A percentile compares a stretch with the other conserved stretches of the same genome.
Evolutionary conservation across 2,113 vertebrate species (phyloP).

Genomic region (Nothoprocta pentlandii): DNA sequence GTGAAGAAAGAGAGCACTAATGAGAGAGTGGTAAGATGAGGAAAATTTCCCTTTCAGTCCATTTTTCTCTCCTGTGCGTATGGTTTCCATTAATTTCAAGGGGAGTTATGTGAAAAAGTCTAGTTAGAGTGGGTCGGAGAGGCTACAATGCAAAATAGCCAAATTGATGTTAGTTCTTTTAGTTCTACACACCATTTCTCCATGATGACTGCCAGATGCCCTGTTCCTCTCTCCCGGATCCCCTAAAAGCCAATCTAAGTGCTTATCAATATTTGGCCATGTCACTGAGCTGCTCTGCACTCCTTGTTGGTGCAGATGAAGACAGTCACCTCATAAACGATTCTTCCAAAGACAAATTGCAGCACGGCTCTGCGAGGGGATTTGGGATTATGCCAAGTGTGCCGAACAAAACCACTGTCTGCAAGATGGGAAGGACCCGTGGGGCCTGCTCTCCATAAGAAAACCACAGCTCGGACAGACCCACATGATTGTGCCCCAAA

Average conservation of each 20-base stretch:
- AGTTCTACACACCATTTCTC: not conserved
- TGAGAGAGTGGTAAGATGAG: conserved; percentile 6
- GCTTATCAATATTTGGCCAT: not conserved
- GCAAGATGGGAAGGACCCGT: not conserved
- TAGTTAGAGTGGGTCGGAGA: not conserved
- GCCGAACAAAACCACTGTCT: not conserved
- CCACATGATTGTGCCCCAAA: not conserved
- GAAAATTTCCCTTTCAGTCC: not conserved
- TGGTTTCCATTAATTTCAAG: not conserved
- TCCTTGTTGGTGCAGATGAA: not conserved
- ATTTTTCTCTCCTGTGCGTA: not conserved
- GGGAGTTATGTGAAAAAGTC: not conserved
- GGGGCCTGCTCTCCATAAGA: not conserved
- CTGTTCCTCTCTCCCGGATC: not conserved
- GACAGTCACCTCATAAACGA: not conserved
- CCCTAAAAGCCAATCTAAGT: not conserved
- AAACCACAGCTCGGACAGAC: not conserved
- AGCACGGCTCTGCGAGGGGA: not conserved
- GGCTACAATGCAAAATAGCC: not conserved
- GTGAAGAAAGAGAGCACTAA: conserved; percentile 50
- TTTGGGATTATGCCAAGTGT: not conserved
- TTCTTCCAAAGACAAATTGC: not conserved
- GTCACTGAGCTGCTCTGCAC: not conserved
- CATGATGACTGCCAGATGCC: not conserved
- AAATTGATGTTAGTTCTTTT: not conserved